Evolutionary conservation across 2,888 invertebrate genomes (phyloP).

Genomic region (Cistogaster globosa): DNA sequence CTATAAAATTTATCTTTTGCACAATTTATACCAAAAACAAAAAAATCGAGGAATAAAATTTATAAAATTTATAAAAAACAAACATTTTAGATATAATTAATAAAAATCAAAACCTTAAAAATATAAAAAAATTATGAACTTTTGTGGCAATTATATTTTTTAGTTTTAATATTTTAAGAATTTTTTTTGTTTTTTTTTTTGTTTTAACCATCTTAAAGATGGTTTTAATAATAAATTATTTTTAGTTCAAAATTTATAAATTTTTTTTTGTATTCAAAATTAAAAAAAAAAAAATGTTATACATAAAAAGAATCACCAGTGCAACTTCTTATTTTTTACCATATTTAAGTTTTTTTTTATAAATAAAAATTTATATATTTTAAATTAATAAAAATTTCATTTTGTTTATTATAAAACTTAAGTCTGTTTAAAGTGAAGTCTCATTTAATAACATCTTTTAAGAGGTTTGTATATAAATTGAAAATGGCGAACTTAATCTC

Average conservation of each 20-base stretch:
- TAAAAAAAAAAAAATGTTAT: constrained; percentile 49
- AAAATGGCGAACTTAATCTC: too few relatives aligned
- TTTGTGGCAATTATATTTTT: constrained; percentile 80
- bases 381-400: constrained; percentile 59
- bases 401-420: constrained; percentile 61
- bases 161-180: constrained; percentile 33
- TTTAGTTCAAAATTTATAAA: constrained; percentile 75
- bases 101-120: constrained; percentile 2
- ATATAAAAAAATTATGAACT: constrained; percentile 46
- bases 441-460: neutral
- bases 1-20: constrained; percentile 35
- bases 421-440: neutral
- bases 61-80: constrained; percentile 11
- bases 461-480: constrained; percentile 6
- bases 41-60: neutral
- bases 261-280: constrained; percentile 54
- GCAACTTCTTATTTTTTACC: constrained; percentile 64
- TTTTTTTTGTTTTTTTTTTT: constrained; percentile 72
- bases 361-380: constrained; percentile 61
- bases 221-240: constrained; percentile 58
- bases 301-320: constrained; percentile 61
- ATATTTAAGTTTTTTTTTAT: constrained; percentile 63
- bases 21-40: constrained; percentile 70
- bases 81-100: constrained; percentile 66
- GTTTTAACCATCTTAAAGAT: constrained; percentile 74